Conservation (phyloP, 2,888 invertebrate species). For the Tachystola acroxantha region DNA sequence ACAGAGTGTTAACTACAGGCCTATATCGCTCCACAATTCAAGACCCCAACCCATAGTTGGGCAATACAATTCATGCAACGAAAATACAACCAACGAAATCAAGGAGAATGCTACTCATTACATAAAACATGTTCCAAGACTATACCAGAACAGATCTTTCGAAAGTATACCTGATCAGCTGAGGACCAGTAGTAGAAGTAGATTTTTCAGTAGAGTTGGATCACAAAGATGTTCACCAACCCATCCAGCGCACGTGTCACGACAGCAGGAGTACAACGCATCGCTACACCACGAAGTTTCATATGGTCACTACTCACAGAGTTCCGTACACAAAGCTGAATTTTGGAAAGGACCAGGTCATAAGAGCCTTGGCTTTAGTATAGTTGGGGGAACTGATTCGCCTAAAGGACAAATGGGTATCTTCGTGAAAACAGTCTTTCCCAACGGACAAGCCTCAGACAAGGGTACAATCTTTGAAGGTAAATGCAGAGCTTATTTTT, state of each 20-base stretch:
- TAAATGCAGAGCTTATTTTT: conserved; percentile 58
- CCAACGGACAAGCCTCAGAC: conserved; percentile 91
- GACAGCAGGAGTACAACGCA: conserved; percentile 50
- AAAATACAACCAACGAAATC: conserved; percentile 56
- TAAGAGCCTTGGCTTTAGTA: conserved; percentile 93
- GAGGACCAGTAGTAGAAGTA: conserved; percentile 56
- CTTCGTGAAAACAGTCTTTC: conserved; percentile 92
- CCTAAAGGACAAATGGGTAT: conserved; percentile 93
- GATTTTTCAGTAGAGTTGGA: conserved; percentile 67
- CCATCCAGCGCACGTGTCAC: conserved; percentile 44
- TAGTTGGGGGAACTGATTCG: conserved; percentile 93
- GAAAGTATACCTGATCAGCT: conserved; percentile 72
- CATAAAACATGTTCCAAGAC: conserved; percentile 60
- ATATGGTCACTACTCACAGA: conserved; percentile 51
- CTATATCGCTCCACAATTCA: conserved; percentile 63
- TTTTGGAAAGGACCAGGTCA: conserved; percentile 91
- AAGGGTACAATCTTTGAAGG: conserved; percentile 91
- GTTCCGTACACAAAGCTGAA: conserved; percentile 68
- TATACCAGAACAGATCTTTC: conserved; percentile 69
- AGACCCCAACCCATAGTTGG: conserved; percentile 42
- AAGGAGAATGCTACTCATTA: conserved; percentile 67
- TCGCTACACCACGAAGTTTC: conserved; percentile 38
- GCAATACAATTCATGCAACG: conserved; percentile 42
- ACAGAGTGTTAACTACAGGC: conserved; percentile 57
- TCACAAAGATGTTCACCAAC: conserved; percentile 61